Base-by-base conservation (phyloP, 2,797 vertebrate species). In the Propithecus perrieri region DNA sequence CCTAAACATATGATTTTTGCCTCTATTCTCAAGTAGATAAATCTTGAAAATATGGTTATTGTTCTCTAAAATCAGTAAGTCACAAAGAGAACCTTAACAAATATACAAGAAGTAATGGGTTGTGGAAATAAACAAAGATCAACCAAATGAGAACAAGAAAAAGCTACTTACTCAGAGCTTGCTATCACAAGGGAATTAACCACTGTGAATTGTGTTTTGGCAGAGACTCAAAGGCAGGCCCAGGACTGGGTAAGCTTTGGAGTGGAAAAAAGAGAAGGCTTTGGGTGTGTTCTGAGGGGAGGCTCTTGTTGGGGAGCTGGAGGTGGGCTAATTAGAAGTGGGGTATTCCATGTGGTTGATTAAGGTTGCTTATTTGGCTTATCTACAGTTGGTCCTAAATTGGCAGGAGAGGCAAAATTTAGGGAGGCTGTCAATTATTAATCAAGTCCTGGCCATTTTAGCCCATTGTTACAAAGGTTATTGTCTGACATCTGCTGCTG, bases 1-100 rank as follows among this genome's bases (percentile, higher is more conserved):
- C 22, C 41, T 75, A 87, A 80, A 53, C 1, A 18, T 65, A 63
- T 10, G 24, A 57, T 43, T 50, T 65, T 79, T 89, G 4, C 33
- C 33, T 28, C 46, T 74, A 7, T 65, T 80, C 55, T 28, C 33
- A 96, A 87, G n/a, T 35, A n/a, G 22, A 30, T 71, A 92, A 10
- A 75, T 72, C 65, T 28, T 48, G 93, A 67, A 7, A 61, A 10
- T 87, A 57, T 71, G 17, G 17, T 18, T 48, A 41, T 55, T 87
- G 0, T 59, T 94, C 48, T 95, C 14, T 84, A 55, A 76, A 90
- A 91, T 90, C 53, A 83, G 79, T 33, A 89, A n/a, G 84, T 95
- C 53, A 38, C 41, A 72, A 55, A 91, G 46, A 88, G 18, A 78
- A 69, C 0, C 24, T 80, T 78, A 41, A 83, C 43, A 43, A 79